A percentile compares a stretch with the other conserved stretches of the same genome.
These are phyloP conservation scores for Aporophyla lueneburgensis DNA, from an alignment of 2,888 invertebrate species.

Conservation along the genomic window DNA sequence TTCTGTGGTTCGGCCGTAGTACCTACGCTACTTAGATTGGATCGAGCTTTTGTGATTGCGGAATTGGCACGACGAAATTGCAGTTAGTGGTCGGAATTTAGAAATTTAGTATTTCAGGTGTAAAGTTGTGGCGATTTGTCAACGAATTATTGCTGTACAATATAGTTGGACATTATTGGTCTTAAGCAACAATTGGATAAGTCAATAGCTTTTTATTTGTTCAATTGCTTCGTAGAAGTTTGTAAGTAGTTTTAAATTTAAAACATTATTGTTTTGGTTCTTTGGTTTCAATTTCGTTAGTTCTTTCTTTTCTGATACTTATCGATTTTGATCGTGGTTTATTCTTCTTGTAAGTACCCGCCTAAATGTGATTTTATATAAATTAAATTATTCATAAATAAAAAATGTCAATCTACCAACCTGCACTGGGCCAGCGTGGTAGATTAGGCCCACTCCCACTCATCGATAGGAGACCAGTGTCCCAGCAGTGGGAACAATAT, in stretches of 20 bases:
- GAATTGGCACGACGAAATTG: conserved; percentile 59
- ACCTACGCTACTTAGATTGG: conserved; percentile 54
- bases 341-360: too few species aligned
- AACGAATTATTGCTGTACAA: conserved; percentile 19
- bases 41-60: conserved; percentile 59
- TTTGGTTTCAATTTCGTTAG: not conserved
- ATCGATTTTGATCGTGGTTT: too few species aligned
- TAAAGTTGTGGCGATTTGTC: conserved; percentile 54
- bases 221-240: not conserved
- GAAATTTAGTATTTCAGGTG: conserved; percentile 57
- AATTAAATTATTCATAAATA: too few species aligned
- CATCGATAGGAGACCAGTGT: too few species aligned
- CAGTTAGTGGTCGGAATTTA: conserved; percentile 49
- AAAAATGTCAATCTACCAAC: too few species aligned
- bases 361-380: too few species aligned
- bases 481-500: too few species aligned
- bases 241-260: not conserved
- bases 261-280: not conserved
- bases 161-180: conserved; percentile 14
- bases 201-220: not conserved
- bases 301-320: not conserved
- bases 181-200: not conserved
- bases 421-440: too few species aligned
- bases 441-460: too few species aligned
- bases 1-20: conserved; percentile 17